Evolutionary conservation across 30 jellyfish, hydroid and myxozoan genomes (phyloP), one percentile per base, ranked within the genome.

Genomic region (Mastigias papua): DNA sequence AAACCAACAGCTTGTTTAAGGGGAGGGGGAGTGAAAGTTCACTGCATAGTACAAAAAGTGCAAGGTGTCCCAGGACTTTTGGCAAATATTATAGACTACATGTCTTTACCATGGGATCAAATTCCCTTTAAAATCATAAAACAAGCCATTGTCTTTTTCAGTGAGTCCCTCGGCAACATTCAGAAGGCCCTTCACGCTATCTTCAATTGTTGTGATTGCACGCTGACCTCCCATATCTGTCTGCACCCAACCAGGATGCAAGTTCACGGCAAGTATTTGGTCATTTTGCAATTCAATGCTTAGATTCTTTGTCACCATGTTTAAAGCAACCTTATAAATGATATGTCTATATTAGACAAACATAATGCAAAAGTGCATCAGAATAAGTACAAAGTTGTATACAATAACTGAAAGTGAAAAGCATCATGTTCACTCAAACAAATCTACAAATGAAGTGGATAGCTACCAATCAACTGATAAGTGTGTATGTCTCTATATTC

Each of bases 181-280:
- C 62, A 94, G 42, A 34, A 94, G 76, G 67, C 94, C 93, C 16
- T 70, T 63, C 9, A 63, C 97, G 73, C 96, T 31, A 17, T 67
- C 92, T 19, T 78, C 94, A 5, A 87, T 86, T 61, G 97, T 48
- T 25, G 89, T 81, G 17, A 65, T 34, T 19, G 99, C 99, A 61
- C 31, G 34, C 3, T 73, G 57, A 22, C 99, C 99, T 19, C 99
- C 99, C 89, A 84, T 72, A 9, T 84, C 97, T 20, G 99, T 94
- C 71, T 87, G 76, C 16, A 94, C 99, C 96, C 96, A 85, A 17
- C 99, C 99, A 33, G 99, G 99, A 69, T 90, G 94, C 66, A 94
- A 30, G 48, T 79, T 23, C 25, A 86, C 96, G 0, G 94, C 99
- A 50, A 94, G 76, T 28, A 94, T 83, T 29, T 78, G 73, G 80